These are phyloP conservation scores for Platygyra sinensis DNA, from an alignment of 64 coral and sea anemone species.

Conservation along the genomic window DNA sequence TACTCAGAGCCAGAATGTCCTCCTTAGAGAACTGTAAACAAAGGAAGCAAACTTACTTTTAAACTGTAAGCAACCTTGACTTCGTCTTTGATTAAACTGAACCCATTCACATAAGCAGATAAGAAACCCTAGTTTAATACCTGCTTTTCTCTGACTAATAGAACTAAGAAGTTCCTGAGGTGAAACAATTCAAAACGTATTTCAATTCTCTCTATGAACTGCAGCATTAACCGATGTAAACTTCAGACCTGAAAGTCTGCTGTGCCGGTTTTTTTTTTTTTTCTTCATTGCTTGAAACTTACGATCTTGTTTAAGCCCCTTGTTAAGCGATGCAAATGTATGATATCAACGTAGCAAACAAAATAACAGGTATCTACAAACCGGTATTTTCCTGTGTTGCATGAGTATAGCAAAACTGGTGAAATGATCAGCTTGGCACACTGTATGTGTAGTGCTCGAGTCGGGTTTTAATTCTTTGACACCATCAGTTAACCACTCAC, in stretches of 20 bases:
- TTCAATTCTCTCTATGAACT: no score
- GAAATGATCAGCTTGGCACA: slow-evolving; percentile 28
- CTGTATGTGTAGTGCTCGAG: background rate
- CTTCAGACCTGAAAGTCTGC: no score
- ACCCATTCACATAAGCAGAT: no score
- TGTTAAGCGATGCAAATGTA: background rate
- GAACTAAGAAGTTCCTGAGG: no score
- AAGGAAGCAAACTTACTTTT: background rate
- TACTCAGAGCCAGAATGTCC: slow-evolving; percentile 23
- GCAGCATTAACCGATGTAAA: no score
- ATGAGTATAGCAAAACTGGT: slow-evolving; percentile 55
- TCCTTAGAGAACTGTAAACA: background rate
- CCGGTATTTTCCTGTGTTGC: slow-evolving; percentile 16
- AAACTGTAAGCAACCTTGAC: no score
- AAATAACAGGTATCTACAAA: background rate
- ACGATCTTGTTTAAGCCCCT: background rate
- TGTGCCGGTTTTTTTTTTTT: no score
- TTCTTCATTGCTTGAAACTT: no score
- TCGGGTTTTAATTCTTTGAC: background rate
- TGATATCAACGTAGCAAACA: background rate
- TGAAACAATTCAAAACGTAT: no score
- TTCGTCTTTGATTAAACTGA: no score
- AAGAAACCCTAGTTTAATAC: no score
- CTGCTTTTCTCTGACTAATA: no score
- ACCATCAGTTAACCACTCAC: background rate